Evolutionary conservation across 2,888 invertebrate species (phyloP), one percentile per base, ranked within the genome.

Genomic region (Polydesmus complanatus): DNA sequence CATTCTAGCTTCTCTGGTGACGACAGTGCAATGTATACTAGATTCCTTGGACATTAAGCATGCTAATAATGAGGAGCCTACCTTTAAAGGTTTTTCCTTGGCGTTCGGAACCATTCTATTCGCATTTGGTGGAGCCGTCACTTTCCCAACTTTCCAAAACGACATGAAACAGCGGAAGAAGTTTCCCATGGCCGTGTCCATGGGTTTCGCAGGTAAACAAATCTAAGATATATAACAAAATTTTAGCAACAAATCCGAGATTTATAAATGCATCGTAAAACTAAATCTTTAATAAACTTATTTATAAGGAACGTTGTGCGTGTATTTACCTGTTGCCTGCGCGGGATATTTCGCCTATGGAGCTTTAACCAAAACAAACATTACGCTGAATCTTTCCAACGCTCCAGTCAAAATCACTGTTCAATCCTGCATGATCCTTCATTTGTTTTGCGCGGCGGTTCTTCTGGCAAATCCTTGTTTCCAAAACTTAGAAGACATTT

Each of bases 141-240:
- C 83, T 1, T 87, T 87, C 73, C 86, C 86, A 1, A 86, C 86
- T 0, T 84, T 87, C 58, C 86, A 86, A 71, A 84, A 85, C 67
- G 86, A 87, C 68, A 87, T 87, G 86, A 73, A 73, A 25, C 78
- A 84, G 63, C 82, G 82, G 67, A 73, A 73, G 3, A 77, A 83
- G 67, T 86, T 86, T 70, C 77, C 80, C n/a, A 78, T 75, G 64
- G 80, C 83, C 62, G 75, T 84, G 21, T 69, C 78, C 22, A 77
- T 80, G 63, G 82, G 82, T 26, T 85, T 83, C 69, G 61, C 74
- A 26, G 80, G 85, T 84, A 73, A 74, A 75, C 67, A 1, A 8
- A 26, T 53, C 19, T 27, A 22, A 27, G 14, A 27, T 5, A 27
- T 37, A 37, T 14, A 8, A 25, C 5, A 22, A 11, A 11, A 52